These are phyloP conservation scores for Anadara kagoshimensis DNA, from an alignment of 1,140 invertebrate genomes.

Conservation along the genomic window DNA sequence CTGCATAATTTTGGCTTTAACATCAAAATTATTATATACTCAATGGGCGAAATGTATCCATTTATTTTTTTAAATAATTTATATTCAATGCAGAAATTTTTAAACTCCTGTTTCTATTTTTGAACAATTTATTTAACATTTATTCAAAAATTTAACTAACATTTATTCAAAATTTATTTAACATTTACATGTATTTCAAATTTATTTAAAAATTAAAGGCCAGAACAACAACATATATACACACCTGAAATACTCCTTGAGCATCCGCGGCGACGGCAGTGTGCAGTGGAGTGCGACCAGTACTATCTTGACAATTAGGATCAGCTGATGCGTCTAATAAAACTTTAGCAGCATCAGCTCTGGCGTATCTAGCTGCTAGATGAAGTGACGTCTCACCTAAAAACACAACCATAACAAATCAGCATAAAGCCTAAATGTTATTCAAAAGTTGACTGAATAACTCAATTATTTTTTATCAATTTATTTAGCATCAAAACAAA, in stretches of 20 bases:
- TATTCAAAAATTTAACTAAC: too few species aligned
- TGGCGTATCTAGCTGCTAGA: constrained; percentile 91
- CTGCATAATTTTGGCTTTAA: neutral
- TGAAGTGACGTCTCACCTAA: constrained; percentile 91
- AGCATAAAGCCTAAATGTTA: neutral
- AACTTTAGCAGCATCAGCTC: constrained; percentile 95
- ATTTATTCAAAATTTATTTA: too few species aligned
- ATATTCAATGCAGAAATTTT: too few species aligned
- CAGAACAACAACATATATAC: too few species aligned
- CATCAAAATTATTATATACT: neutral
- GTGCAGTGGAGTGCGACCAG: constrained; percentile 93
- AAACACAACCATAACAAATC: constrained; percentile 7
- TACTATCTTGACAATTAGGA: constrained; percentile 95
- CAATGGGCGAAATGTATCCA: too few species aligned
- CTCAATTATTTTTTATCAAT: too few species aligned
- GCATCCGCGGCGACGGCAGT: constrained; percentile 96
- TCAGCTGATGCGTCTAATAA: constrained; percentile 95
- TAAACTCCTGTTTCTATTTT: too few species aligned
- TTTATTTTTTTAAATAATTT: neutral
- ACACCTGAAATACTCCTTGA: constrained; percentile 92
- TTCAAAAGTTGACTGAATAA: neutral
- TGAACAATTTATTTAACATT: too few species aligned
- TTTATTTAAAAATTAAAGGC: too few species aligned
- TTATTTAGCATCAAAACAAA: too few species aligned
- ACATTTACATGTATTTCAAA: too few species aligned